A percentile compares a stretch with the other conserved stretches of the same genome.
phyloP scores from a whole-genome alignment of 2,888 invertebrate species.

The Parochlus steinenii region DNA sequence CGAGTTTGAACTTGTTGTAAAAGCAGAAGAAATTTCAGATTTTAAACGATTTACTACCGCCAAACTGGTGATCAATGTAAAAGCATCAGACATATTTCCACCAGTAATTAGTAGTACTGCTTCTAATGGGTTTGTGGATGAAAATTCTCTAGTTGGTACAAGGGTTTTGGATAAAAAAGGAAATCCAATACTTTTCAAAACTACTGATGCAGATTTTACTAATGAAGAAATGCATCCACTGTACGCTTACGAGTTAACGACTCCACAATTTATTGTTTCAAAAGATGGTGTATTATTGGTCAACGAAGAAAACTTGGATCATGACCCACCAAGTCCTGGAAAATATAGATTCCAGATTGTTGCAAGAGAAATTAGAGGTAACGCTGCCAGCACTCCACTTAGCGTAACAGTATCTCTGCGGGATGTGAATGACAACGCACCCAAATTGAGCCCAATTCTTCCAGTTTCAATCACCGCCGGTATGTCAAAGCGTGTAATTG shows the following conservation, averaged over 20 bases:
- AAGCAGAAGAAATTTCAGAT: constrained; percentile 73
- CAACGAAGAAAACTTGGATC: constrained; percentile 65
- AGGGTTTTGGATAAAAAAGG: constrained; percentile 49
- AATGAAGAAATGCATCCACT: constrained; percentile 61
- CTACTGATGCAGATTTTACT: constrained; percentile 73
- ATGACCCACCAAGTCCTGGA: constrained; percentile 73
- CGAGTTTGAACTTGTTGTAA: constrained; percentile 64
- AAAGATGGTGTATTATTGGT: constrained; percentile 56
- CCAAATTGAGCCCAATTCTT: constrained; percentile 60
- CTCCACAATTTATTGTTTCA: constrained; percentile 65
- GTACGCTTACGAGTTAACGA: constrained; percentile 71
- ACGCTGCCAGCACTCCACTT: constrained; percentile 67
- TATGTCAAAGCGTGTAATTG: constrained; percentile 46
- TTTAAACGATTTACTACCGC: constrained; percentile 66
- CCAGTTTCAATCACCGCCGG: constrained; percentile 69
- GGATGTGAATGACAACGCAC: constrained; percentile 79
- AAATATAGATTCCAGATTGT: constrained; percentile 78
- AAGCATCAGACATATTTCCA: constrained; percentile 74
- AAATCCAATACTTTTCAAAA: constrained; percentile 51
- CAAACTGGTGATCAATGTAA: constrained; percentile 62
- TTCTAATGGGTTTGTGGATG: constrained; percentile 63
- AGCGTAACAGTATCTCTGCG: constrained; percentile 58
- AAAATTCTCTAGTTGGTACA: constrained; percentile 74
- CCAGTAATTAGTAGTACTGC: constrained; percentile 57
- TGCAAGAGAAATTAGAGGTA: constrained; percentile 60